Conservation (phyloP, 1,140 invertebrate species). For the Cylas formicarius region DNA sequence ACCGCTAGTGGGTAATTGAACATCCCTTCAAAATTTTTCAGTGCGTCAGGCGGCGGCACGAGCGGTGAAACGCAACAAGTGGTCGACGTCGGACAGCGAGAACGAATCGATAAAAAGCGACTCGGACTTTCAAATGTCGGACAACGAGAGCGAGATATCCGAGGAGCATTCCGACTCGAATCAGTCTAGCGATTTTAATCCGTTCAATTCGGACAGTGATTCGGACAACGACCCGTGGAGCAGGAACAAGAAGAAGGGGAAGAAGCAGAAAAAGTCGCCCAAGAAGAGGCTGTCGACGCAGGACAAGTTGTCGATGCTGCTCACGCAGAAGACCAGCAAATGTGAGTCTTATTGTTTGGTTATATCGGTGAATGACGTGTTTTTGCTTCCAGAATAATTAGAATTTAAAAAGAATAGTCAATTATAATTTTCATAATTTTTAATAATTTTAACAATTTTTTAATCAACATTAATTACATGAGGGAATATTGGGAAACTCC, state of each 20-base stretch:
- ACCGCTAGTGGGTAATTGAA: neutral
- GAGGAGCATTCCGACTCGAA: constrained; percentile 60
- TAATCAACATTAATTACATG: too few relatives aligned
- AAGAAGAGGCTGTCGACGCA: constrained; percentile 64
- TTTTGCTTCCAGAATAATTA: too few relatives aligned
- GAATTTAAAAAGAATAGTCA: too few relatives aligned
- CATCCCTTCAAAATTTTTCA: too few relatives aligned
- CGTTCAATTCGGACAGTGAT: constrained; percentile 76
- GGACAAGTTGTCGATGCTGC: constrained; percentile 65
- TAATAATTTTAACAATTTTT: too few relatives aligned
- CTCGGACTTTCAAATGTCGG: constrained; percentile 56
- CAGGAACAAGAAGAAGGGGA: constrained; percentile 63
- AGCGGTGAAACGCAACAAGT: constrained; percentile 60
- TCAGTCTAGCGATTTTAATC: constrained; percentile 77
- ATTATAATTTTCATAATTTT: too few relatives aligned
- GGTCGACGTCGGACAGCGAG: constrained; percentile 59
- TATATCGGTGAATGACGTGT: too few relatives aligned
- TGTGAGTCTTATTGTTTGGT: constrained; percentile 11
- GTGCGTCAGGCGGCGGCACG: constrained; percentile 62
- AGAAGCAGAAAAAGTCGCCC: constrained; percentile 60
- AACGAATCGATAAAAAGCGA: constrained; percentile 48
- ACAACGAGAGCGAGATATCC: constrained; percentile 51
- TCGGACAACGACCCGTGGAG: constrained; percentile 82
- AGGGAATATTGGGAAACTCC: too few relatives aligned
- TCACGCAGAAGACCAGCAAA: constrained; percentile 50